Conservation (phyloP, 2,113 vertebrate species). For the Oceanites oceanicus region DNA sequence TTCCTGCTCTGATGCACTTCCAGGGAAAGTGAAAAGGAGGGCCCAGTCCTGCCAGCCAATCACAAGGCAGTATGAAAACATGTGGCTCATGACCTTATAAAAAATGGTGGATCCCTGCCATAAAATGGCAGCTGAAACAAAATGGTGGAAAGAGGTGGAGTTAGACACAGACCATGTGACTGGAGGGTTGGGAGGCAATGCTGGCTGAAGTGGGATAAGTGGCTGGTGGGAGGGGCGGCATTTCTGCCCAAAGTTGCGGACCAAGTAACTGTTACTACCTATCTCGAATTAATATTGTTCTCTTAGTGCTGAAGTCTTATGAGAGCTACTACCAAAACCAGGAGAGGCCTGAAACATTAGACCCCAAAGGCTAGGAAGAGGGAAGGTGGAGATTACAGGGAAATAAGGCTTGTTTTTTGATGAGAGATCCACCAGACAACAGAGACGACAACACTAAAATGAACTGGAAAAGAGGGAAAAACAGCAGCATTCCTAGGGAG, state of each 20-base stretch:
- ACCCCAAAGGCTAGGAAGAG: neutral
- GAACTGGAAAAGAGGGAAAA: neutral
- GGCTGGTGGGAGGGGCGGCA: neutral
- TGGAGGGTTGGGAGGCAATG: neutral
- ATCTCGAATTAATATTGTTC: neutral
- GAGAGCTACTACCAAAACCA: neutral
- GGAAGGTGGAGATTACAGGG: neutral
- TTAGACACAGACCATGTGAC: neutral
- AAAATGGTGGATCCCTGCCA: neutral
- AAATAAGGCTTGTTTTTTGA: neutral
- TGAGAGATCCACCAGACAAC: neutral
- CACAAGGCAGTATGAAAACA: neutral
- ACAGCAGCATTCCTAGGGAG: neutral
- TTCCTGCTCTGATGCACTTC: neutral
- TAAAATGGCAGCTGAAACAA: neutral
- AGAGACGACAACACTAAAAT: neutral
- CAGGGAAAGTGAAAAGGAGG: neutral
- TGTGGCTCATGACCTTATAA: neutral
- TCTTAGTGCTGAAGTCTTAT: neutral
- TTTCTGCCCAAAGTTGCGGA: too few species aligned
- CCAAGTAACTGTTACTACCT: neutral
- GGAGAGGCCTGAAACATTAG: neutral
- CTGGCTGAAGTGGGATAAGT: neutral
- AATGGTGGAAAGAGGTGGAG: neutral
- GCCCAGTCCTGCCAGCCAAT: fast-evolving